Base-by-base conservation (phyloP, 2,888 invertebrate species). In the Eupeodes latifasciatus region DNA sequence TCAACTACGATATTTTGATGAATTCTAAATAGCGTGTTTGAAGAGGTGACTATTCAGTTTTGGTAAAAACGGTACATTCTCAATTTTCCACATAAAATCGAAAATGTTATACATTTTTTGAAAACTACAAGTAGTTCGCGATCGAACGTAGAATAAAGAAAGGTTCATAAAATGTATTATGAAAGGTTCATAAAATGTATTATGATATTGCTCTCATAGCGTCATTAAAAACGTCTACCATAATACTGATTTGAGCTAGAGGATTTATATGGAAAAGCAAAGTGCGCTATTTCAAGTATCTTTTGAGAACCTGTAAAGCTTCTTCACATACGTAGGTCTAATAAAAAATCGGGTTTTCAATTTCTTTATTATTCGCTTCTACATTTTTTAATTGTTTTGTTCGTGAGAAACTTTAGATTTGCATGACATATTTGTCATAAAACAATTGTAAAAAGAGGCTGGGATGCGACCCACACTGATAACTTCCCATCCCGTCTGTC, bases 91-190 rank as follows among this genome's bases (percentile, higher is more conserved):
- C 72, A 19, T 49, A 66, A 12, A 66, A 74, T 14, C 74, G 55
- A 57, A 81, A 74, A 51, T 72, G 64, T 34, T 71, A 49, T n/a
- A 66, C 12, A 27, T 51, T 62, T 62, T 44, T 64, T 62, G 57
- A 66, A 66, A 47, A 79, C 71, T 10, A 69, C 71, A 11, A 79
- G 71, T 9, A 78, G 78, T 61, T 62, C 69, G 5, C 69, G 36
- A 59, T 55, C 62, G 55, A 79, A 72, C 1, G 64, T 72, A 0
- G 72, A 72, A 14, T n/a, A n/a, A n/a, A n/a, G 16, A 67, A 67
- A 2, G 77, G 77, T 36, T 59, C 57, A 57, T 59, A 77, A 34
- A 10, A 4, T 7, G 10, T 79, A 36, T 59, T 61, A 47, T 74
- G 16, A 67, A 67, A 2, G 77, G 77, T 36, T 59, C 57, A 57